phyloP scores from a whole-genome alignment of 2,888 invertebrate species.

The Cheilosia urbana region DNA sequence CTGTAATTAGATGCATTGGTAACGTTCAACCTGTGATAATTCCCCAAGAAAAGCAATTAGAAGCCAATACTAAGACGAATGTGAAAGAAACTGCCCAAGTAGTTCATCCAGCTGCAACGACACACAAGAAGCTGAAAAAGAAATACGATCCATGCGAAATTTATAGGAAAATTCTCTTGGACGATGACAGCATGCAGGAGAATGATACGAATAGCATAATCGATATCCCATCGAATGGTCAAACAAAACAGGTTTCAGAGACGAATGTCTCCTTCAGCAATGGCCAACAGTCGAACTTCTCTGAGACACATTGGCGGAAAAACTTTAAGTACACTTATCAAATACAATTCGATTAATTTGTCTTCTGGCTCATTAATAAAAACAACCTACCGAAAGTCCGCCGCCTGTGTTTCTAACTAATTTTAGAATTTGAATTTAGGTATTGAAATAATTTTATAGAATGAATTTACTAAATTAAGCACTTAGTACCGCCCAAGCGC shows the following conservation, averaged over 20 bases:
- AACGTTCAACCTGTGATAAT: conserved; percentile 81
- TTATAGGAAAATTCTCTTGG: conserved; percentile 79
- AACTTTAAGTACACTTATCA: conserved; percentile 79
- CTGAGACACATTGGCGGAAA: conserved; percentile 85
- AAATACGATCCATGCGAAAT: conserved; percentile 79
- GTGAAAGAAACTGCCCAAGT: conserved; percentile 53
- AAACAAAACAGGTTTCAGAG: conserved; percentile 51
- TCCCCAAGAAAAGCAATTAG: conserved; percentile 76
- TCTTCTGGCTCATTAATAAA: no score
- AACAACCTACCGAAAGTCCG: no score
- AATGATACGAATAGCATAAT: conserved; percentile 68
- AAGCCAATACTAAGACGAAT: conserved; percentile 39
- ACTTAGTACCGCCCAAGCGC: no score
- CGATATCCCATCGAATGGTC: conserved; percentile 68
- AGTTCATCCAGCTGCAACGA: conserved; percentile 25
- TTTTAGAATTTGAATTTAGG: no score
- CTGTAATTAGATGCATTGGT: conserved; percentile 82
- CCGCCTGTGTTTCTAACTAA: no score
- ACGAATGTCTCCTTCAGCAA: conserved; percentile 46
- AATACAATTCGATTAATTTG: conserved; percentile 59
- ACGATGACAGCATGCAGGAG: conserved; percentile 75
- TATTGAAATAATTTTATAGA: no score
- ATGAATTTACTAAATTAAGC: no score
- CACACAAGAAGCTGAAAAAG: conserved; percentile 76
- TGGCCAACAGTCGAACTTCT: conserved; percentile 78